Percentiles rank a stretch among this genome's conserved stretches.
Conservation (phyloP, 2,888 invertebrate genomes). For the Pegoplata infirma region DNA sequence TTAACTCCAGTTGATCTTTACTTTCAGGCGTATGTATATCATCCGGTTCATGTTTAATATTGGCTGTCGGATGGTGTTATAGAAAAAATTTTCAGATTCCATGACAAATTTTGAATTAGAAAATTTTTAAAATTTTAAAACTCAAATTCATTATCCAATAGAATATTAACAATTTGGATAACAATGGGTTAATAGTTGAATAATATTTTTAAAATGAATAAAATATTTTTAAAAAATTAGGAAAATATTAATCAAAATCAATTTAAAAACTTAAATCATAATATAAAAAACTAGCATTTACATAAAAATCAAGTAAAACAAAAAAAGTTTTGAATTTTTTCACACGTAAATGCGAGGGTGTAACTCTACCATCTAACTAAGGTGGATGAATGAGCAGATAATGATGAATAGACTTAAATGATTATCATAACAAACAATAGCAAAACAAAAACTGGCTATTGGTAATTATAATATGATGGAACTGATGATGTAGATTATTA, state of each 20-base stretch:
- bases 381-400: neutral
- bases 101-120: too few species aligned
- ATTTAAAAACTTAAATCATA: neutral
- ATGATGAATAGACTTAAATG: conserved; percentile 24
- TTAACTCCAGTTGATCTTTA: too few species aligned
- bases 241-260: neutral
- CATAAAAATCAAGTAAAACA: conserved; percentile 7
- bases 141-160: too few species aligned
- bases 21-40: too few species aligned
- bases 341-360: conserved; percentile 28
- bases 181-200: neutral
- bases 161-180: too few species aligned
- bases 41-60: too few species aligned
- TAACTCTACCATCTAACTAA: neutral
- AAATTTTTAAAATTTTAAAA: too few species aligned
- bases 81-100: too few species aligned
- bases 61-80: too few species aligned
- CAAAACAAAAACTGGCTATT: conserved; percentile 12
- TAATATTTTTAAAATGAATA: neutral
- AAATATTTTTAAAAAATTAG: neutral
- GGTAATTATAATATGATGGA: neutral
- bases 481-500: neutral
- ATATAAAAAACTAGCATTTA: neutral
- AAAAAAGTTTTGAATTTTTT: conserved; percentile 9
- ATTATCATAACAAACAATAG: conserved; percentile 1